Evolutionary conservation across 2,113 vertebrate species (phyloP), one percentile per base, ranked within the genome.

Genomic region (Tachysurus vachellii): DNA sequence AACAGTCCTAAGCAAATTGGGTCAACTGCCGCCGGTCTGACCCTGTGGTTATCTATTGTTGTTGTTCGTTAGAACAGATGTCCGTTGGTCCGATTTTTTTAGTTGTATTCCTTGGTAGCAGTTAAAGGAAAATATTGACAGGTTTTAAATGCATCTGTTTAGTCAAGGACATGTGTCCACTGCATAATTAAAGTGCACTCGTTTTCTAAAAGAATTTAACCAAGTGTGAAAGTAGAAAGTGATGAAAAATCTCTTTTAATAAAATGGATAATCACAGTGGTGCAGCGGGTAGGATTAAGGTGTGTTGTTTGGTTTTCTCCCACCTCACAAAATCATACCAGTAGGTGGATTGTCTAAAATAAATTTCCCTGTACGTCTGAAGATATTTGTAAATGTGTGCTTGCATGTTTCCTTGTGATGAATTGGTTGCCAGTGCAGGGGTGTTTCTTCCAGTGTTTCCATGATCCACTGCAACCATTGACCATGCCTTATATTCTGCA

Each of bases 21-120:
- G 89, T 91, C 88, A 92, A 87, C 87, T 84, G 88, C 75, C 77
- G 86, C 19, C 44, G 17, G 16, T 68, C 61, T 53, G 42, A 42
- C 79, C 42, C 83, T 44, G 56, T 75, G 61, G 62, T 28, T 59
- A 83, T 80, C 26, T 44, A n/a, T 50, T 83, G 88, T 59, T 87
- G 10, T 85, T 8, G 57, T 88, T 71, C 28, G 17, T 16, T n/a
- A 50, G 68, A 79, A 26, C 56, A 3, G 12, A 66, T 76, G 71
- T 83, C 56, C 47, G 71, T 71, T 26, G 87, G 36, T 64, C 23
- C 17, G 17, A 10, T 56, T 56, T n/a, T 50, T 80, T 73, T 81
- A 14, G 7, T 47, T 81, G 77, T 61, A n/a, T 71, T 16, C 7
- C 28, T 26, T 36, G 17, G 73, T 80, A 86, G 59, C 47, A 50